A percentile compares a stretch with the other conserved stretches of the same genome.
Conservation (phyloP, 2,113 vertebrate genomes). For the Poeciliopsis turrubarensis region DNA sequence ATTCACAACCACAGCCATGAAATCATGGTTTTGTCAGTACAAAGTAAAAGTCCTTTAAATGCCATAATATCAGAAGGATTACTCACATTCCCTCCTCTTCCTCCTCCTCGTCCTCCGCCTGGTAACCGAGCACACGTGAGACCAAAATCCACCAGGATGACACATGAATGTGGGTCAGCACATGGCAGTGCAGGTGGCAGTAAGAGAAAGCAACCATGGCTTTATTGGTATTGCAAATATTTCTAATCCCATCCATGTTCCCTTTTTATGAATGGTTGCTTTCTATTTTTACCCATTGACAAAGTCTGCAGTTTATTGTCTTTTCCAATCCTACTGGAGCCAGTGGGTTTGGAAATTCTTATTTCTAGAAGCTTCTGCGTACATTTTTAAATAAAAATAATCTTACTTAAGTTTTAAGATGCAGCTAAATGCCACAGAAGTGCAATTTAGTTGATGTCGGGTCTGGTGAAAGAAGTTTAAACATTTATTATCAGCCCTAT, state of each 20-base stretch:
- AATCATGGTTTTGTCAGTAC: conserved; percentile 16
- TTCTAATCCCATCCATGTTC: conserved; percentile 52
- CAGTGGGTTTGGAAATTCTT: conserved; percentile 32
- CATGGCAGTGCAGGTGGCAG: conserved; percentile 46
- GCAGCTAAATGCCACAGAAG: no score
- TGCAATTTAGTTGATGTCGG: no score
- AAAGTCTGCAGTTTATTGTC: conserved; percentile 45
- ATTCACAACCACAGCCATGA: conserved; percentile 20
- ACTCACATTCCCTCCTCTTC: conserved; percentile 2
- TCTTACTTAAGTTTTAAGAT: no score
- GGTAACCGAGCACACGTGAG: conserved; percentile 2
- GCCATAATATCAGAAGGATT: conserved; percentile 51
- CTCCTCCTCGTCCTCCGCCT: conserved; percentile 12
- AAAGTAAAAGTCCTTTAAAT: conserved; percentile 42
- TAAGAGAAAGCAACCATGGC: conserved; percentile 24
- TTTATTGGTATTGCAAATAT: conserved; percentile 51
- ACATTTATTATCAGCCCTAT: no score
- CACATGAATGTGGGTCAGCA: conserved; percentile 62
- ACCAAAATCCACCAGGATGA: conserved; percentile 46
- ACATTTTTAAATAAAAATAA: no score
- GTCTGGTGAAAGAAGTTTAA: no score
- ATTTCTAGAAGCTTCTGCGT: conserved; percentile 2
- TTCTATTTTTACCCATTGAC: conserved; percentile 58
- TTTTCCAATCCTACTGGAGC: not conserved
- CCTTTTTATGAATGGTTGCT: conserved; percentile 29